Conservation (phyloP, 2,113 vertebrate species). For the Phodopus roborovskii region DNA sequence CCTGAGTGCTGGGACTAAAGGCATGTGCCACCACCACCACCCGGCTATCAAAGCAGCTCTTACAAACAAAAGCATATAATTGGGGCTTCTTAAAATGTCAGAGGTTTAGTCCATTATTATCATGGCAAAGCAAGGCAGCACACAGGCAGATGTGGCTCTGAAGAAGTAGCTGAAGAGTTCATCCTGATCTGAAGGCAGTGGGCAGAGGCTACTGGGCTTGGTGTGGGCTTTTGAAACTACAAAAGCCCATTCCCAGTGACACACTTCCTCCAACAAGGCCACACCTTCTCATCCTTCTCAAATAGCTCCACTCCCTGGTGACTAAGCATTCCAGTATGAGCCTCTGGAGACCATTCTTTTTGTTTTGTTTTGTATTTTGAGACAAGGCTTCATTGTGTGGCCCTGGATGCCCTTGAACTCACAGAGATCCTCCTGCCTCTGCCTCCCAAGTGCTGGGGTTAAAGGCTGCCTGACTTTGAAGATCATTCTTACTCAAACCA, state of each 20-base stretch:
- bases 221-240: background rate
- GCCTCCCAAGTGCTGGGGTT: background rate
- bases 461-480: background rate
- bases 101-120: background rate
- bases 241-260: background rate
- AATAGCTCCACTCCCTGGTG: background rate
- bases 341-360: background rate
- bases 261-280: background rate
- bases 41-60: background rate
- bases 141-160: background rate
- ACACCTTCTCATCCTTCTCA: background rate
- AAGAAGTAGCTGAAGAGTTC: background rate
- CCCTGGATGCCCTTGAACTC: background rate
- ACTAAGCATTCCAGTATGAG: background rate
- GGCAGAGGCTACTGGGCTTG: background rate
- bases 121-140: background rate
- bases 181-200: background rate
- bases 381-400: background rate
- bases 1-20: no score
- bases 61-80: background rate
- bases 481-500: background rate
- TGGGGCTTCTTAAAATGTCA: background rate
- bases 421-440: background rate
- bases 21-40: no score
- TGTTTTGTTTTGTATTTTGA: background rate